phyloP scores from a whole-genome alignment of 2,797 vertebrate species.

The Gobionotothen gibberifrons region DNA sequence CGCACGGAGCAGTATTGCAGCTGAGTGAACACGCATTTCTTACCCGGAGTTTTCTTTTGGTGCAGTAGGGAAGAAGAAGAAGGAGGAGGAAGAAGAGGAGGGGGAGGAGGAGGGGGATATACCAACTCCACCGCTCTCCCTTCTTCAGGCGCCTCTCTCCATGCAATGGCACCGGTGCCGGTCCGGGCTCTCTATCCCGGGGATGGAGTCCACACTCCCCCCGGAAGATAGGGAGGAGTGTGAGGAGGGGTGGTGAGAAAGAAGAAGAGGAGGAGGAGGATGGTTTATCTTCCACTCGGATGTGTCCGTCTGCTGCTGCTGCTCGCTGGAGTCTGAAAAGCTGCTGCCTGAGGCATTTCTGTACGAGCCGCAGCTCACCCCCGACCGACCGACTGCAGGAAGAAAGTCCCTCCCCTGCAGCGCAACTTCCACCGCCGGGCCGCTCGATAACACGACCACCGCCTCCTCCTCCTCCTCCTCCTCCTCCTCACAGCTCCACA shows the following conservation, averaged over 20 bases:
- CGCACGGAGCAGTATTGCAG: constrained; percentile 13
- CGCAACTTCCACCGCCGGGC: constrained; percentile 77
- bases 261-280: constrained; percentile 20
- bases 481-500: constrained; percentile 29
- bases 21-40: constrained; percentile 64
- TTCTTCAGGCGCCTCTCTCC: constrained; percentile 81
- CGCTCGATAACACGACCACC: constrained; percentile 55
- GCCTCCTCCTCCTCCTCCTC: constrained; percentile 30
- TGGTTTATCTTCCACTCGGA: constrained; percentile 42
- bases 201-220: constrained; percentile 29
- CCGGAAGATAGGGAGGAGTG: constrained; percentile 10
- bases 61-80: constrained; percentile 73
- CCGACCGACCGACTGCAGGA: constrained; percentile 72
- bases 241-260: not conserved
- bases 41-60: constrained; percentile 84
- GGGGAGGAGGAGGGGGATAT: constrained; percentile 43
- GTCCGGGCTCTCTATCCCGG: constrained; percentile 45
- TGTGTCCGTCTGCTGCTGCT: constrained; percentile 45
- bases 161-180: constrained; percentile 71
- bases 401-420: constrained; percentile 83
- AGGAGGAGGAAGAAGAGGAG: constrained; percentile 59
- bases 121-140: constrained; percentile 81
- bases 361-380: constrained; percentile 53
- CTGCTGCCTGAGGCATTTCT: constrained; percentile 72
- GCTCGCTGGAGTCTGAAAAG: constrained; percentile 53